These are phyloP conservation scores for Drosophila glabriapex DNA, from an alignment of 2,888 invertebrate genomes.

Conservation along the genomic window DNA sequence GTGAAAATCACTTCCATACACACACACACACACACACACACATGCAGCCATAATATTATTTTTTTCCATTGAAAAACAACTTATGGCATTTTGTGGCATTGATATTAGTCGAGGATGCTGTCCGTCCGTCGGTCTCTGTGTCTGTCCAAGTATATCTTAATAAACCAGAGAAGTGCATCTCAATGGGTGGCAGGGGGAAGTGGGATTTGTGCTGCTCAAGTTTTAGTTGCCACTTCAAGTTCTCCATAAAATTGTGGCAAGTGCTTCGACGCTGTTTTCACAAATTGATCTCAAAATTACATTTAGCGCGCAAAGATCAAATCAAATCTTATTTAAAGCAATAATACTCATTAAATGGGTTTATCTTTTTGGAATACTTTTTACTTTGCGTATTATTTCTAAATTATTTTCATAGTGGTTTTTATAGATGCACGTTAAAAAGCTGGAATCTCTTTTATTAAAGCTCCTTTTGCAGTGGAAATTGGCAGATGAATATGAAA, in stretches of 20 bases:
- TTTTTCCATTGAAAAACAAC: conserved; percentile 74
- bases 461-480: background rate
- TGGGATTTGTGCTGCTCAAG: conserved; percentile 2
- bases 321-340: background rate
- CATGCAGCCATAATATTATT: conserved; percentile 34
- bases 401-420: too few species aligned
- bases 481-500: background rate
- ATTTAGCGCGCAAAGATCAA: background rate
- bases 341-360: background rate
- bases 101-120: conserved; percentile 26
- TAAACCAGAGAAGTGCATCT: conserved; percentile 29
- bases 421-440: too few species aligned
- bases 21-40: conserved; percentile 20
- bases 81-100: conserved; percentile 58
- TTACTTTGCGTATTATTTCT: background rate
- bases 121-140: background rate
- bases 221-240: conserved; percentile 16
- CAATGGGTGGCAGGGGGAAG: background rate
- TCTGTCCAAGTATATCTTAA: conserved; percentile 47
- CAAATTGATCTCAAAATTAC: background rate
- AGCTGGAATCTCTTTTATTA: background rate
- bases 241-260: background rate
- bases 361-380: background rate
- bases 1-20: conserved; percentile 74
- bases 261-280: background rate